Conservation (phyloP, 2,113 vertebrate genomes). For the Onychostoma macrolepis region DNA sequence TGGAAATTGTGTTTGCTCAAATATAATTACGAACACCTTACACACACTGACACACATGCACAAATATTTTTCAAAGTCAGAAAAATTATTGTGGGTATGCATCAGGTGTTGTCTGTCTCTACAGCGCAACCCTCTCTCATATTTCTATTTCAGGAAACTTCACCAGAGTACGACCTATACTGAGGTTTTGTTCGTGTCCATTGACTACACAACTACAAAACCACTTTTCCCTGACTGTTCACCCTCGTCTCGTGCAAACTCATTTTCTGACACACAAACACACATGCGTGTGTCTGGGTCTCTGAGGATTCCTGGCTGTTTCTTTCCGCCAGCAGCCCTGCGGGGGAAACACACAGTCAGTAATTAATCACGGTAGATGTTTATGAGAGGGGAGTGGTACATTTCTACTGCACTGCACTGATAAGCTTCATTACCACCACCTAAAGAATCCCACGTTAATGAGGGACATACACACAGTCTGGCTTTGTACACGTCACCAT, state of each 20-base stretch:
- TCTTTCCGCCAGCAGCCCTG: conserved; percentile 10
- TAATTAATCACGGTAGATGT: conserved; percentile 74
- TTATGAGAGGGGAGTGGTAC: conserved; percentile 59
- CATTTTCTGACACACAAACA: background rate
- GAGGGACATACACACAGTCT: conserved; percentile 19
- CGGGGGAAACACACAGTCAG: conserved; percentile 23
- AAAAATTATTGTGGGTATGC: background rate
- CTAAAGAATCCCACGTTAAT: conserved; percentile 16
- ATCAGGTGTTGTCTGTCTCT: background rate
- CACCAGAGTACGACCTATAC: background rate
- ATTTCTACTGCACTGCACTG: conserved; percentile 65
- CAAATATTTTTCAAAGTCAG: conserved; percentile 28
- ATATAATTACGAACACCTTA: conserved; percentile 31
- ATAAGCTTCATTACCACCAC: conserved; percentile 71
- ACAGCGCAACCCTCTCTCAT: background rate
- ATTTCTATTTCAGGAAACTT: background rate
- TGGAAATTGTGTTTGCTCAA: conserved; percentile 32
- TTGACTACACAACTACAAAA: background rate
- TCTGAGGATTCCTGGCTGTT: conserved; percentile 63
- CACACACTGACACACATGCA: conserved; percentile 20
- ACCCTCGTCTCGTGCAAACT: background rate
- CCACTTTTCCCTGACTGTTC: background rate
- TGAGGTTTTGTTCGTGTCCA: background rate
- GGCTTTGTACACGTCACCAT: background rate
- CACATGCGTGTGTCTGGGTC: background rate